Conservation (phyloP, 2,888 invertebrate species). For the Tanytarsus gracilentus region DNA sequence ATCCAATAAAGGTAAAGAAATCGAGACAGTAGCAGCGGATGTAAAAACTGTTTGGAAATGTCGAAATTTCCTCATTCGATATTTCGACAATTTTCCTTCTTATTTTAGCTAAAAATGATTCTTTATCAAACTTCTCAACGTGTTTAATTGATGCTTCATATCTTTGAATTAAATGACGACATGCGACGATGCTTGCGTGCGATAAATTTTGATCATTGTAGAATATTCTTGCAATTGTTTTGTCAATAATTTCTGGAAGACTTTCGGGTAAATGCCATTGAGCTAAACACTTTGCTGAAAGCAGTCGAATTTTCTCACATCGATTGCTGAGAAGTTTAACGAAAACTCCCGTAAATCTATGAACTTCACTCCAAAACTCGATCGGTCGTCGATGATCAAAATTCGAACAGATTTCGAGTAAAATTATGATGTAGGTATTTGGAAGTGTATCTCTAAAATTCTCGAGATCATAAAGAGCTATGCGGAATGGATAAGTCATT, state of each 20-base stretch:
- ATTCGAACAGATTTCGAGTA: slow-evolving; percentile 6
- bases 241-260: neutral
- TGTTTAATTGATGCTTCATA: neutral
- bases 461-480: slow-evolving; percentile 6
- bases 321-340: neutral
- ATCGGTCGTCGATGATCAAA: neutral
- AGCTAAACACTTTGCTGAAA: slow-evolving; percentile 9
- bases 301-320: neutral
- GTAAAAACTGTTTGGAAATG: neutral
- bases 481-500: neutral
- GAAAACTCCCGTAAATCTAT: neutral
- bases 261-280: neutral
- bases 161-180: neutral
- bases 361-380: neutral
- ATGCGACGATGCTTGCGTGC: neutral
- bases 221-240: neutral
- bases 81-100: too few relatives aligned
- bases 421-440: neutral
- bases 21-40: neutral
- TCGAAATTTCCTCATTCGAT: too few relatives aligned
- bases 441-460: neutral
- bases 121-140: neutral
- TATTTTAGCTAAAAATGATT: neutral
- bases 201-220: neutral
- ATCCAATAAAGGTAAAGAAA: slow-evolving; percentile 3